phyloP scores from a whole-genome alignment of 2,888 invertebrate species.

The Philereme transversata region DNA sequence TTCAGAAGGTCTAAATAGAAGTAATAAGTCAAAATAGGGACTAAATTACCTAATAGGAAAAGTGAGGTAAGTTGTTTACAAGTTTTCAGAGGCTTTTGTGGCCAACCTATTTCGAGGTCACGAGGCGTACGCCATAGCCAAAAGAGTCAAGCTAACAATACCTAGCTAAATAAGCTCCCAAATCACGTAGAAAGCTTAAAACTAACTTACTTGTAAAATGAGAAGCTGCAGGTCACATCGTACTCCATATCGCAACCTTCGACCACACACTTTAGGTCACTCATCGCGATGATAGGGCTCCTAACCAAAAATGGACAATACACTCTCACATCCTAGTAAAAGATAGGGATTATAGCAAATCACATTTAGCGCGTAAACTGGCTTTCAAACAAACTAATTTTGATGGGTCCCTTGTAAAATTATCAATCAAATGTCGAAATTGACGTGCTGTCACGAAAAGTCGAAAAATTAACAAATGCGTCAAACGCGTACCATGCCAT shows the following conservation, averaged over 20 bases:
- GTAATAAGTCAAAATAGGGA: neutral
- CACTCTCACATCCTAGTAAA: conserved; percentile 72
- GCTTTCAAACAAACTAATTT: conserved; percentile 83
- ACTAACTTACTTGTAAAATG: conserved; percentile 80
- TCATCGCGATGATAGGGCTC: conserved; percentile 65
- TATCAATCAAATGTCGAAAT: conserved; percentile 84
- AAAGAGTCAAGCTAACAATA: conserved; percentile 11
- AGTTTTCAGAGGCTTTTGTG: conserved; percentile 14
- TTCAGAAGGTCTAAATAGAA: neutral
- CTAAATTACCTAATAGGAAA: conserved; percentile 23
- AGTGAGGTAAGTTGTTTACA: conserved; percentile 35
- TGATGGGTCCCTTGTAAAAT: conserved; percentile 82
- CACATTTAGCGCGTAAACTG: conserved; percentile 80
- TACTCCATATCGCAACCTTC: conserved; percentile 80
- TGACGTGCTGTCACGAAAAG: conserved; percentile 84
- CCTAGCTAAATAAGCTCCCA: conserved; percentile 3
- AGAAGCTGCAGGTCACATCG: conserved; percentile 81
- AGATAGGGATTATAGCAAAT: conserved; percentile 62
- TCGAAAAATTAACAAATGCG: conserved; percentile 75
- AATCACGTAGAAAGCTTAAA: conserved; percentile 41
- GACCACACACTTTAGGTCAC: conserved; percentile 76
- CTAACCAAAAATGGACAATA: conserved; percentile 67
- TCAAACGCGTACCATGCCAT: conserved; percentile 77
- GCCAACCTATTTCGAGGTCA: conserved; percentile 39
- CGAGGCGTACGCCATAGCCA: conserved; percentile 25